Conservation (phyloP, 2,888 invertebrate species). For the Lasioglossum oenotherae region DNA sequence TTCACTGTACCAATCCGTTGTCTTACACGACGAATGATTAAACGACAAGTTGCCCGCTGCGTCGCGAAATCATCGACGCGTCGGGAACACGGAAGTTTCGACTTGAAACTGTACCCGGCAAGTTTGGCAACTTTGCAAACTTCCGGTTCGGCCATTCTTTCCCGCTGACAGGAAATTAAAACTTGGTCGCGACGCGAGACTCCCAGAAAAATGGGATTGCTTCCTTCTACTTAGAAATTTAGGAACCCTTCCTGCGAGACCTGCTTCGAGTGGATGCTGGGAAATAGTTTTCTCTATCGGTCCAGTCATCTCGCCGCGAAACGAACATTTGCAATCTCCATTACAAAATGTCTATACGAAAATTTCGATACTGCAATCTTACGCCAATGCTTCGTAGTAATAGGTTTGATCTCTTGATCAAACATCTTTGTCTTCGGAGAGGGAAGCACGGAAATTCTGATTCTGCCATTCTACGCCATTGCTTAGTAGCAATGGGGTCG, state of each 20-base stretch:
- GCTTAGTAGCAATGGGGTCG: background rate
- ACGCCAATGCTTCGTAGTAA: background rate
- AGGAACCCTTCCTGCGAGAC: background rate
- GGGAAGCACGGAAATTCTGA: background rate
- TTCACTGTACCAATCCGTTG: background rate
- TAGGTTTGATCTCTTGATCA: background rate
- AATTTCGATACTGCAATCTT: no score
- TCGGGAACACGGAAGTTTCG: background rate
- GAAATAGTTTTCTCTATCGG: constrained; percentile 9
- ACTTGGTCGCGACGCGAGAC: constrained; percentile 16
- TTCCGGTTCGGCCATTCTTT: constrained; percentile 28
- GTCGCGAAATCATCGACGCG: constrained; percentile 22
- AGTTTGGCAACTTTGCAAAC: constrained; percentile 13
- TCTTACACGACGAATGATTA: constrained; percentile 10
- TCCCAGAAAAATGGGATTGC: constrained; percentile 16
- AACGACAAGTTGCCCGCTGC: constrained; percentile 10
- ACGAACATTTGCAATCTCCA: background rate
- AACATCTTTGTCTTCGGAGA: background rate
- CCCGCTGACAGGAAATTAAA: constrained; percentile 41
- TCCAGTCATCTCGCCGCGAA: background rate
- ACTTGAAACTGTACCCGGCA: background rate
- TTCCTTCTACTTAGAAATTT: constrained; percentile 21
- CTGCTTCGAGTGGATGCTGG: background rate
- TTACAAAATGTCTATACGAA: no score
- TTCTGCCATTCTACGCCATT: background rate